A percentile compares a stretch with the other conserved stretches of the same genome.
phyloP scores from a whole-genome alignment of 2,888 invertebrate species.

The Ischnus inquisitorius region DNA sequence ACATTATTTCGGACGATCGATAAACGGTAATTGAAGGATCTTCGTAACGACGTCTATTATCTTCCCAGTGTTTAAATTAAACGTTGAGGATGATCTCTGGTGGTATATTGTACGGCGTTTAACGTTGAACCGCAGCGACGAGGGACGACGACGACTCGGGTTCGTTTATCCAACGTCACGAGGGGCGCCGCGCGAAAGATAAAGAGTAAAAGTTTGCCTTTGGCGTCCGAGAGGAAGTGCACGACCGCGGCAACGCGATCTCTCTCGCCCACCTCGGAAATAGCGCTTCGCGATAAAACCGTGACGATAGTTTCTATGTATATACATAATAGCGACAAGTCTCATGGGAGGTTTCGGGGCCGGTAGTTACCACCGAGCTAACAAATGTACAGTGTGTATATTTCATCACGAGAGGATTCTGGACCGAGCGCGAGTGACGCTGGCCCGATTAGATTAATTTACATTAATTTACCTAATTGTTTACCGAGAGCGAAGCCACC shows the following conservation, averaged over 20 bases:
- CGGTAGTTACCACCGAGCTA: constrained; percentile 4
- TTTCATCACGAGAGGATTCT: constrained; percentile 34
- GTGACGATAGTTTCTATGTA: constrained; percentile 14
- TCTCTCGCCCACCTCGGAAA: constrained; percentile 10
- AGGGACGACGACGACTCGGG: not conserved
- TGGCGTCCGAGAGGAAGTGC: constrained; percentile 30
- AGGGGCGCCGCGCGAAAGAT: constrained; percentile 36
- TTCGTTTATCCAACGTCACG: constrained; percentile 14
- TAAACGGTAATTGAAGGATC: not conserved
- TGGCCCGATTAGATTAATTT: constrained; percentile 79
- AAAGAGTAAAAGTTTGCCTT: constrained; percentile 41
- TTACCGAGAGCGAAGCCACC: constrained; percentile 68
- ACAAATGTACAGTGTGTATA: not conserved
- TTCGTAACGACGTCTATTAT: not conserved
- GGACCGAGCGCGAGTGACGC: constrained; percentile 59
- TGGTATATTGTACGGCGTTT: not conserved
- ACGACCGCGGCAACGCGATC: constrained; percentile 23
- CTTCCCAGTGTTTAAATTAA: not conserved
- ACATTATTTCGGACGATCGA: not conserved
- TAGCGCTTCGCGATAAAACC: constrained; percentile 2
- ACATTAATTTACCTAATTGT: constrained; percentile 79
- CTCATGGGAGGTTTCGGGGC: not conserved
- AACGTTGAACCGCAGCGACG: not conserved
- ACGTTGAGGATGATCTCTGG: not conserved
- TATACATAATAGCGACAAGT: not conserved